Evolutionary conservation across 2,888 invertebrate species (phyloP), one percentile per base, ranked within the genome.

Genomic region (Gastrophysa polygoni): DNA sequence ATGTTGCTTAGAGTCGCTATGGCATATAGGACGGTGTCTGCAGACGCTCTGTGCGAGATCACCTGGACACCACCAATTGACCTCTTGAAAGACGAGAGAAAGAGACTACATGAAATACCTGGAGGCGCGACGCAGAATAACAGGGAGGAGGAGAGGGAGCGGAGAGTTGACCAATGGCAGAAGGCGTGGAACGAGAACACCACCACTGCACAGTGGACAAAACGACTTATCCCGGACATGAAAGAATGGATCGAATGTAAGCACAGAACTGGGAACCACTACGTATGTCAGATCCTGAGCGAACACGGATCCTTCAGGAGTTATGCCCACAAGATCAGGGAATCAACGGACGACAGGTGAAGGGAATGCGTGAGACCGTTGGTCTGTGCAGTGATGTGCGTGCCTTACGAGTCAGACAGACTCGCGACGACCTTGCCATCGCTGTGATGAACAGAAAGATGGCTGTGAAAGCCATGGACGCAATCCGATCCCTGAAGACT

Each of bases 21-120:
- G 28, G 66, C 60, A 5, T 68, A 69, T 43, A 11, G 68, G 17
- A 66, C 65, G 1, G 60, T 57, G 18, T 63, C 61, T 10, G 50
- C 47, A 0, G 49, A 24, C 16, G 63, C 65, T n/a, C 18, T 59
- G 14, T 59, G 46, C 17, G 68, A 65, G 0, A 60, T 67, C 1
- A 43, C 62, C 3, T 48, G 49, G 5, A 38, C 21, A 7, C 51
- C 59, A 5, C 66, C 66, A 8, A 65, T 68, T 11, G 59, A 65
- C 20, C 61, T 65, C 4, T 7, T 5, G 1, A 43, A 59, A 44
- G 54, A 57, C n/a, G 66, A 69, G 24, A 61, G 68, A 24, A 24
- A 8, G 4, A 57, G 52, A 8, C 21, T 62, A 6, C n/a, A 18
- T 11, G 7, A 32, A 6, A 28, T 10, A 5, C n/a, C n/a, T n/a